These are phyloP conservation scores for Tridacna crocea DNA, from an alignment of 2,888 invertebrate species.

Conservation along the genomic window DNA sequence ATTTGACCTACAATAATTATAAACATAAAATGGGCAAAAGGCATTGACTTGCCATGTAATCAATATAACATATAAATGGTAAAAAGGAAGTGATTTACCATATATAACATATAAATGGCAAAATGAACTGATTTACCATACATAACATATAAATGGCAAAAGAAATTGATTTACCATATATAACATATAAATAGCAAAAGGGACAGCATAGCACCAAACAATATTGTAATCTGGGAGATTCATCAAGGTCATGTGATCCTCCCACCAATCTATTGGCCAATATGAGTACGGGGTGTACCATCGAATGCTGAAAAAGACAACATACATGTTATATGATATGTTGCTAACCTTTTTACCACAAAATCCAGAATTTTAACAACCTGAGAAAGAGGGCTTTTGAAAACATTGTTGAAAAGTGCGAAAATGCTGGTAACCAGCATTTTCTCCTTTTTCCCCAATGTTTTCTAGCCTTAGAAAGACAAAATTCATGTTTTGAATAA, in stretches of 20 bases:
- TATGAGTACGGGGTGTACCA: background rate
- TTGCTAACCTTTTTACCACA: background rate
- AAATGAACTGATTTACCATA: background rate
- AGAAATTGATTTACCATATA: background rate
- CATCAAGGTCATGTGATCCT: background rate
- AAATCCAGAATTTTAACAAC: background rate
- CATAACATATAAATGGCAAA: too few species aligned
- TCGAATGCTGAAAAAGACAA: background rate
- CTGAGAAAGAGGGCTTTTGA: background rate
- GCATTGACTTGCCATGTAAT: background rate
- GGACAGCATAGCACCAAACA: background rate
- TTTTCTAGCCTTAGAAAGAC: too few species aligned
- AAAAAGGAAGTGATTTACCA: too few species aligned
- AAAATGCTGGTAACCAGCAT: too few species aligned
- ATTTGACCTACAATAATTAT: too few species aligned
- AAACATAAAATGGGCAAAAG: background rate
- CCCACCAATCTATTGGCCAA: slow-evolving; percentile 3
- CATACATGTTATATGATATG: background rate
- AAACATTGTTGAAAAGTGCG: background rate
- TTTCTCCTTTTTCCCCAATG: too few species aligned
- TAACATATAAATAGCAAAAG: background rate
- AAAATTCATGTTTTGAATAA: too few species aligned
- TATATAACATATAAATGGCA: background rate
- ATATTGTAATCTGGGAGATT: background rate
- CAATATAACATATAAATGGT: too few species aligned